A percentile compares a stretch with the other conserved stretches of the same genome.
Evolutionary conservation across 2,113 vertebrate species (phyloP).

Genomic region (Rallus limicola): DNA sequence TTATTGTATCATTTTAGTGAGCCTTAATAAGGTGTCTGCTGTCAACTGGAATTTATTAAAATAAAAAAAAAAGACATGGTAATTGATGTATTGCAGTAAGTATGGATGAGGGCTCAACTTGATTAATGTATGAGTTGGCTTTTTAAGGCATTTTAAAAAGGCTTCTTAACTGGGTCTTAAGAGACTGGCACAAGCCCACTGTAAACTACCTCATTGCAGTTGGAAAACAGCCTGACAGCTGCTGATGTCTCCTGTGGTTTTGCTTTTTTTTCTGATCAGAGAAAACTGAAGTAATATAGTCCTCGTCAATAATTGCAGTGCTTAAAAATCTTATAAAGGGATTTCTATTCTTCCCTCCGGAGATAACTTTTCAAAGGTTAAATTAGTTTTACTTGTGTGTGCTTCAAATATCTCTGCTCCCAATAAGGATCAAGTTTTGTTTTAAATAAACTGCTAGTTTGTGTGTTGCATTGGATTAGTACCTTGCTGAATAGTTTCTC

Average conservation of each 20-base stretch:
- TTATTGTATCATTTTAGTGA: slow-evolving; percentile 85
- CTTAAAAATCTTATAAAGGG: slow-evolving; percentile 86
- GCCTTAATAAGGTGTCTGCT: slow-evolving; percentile 89
- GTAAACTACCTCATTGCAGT: slow-evolving; percentile 82
- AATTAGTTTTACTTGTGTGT: slow-evolving; percentile 83
- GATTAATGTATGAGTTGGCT: slow-evolving; percentile 91
- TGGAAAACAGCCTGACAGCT: slow-evolving; percentile 85
- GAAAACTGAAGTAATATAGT: slow-evolving; percentile 81
- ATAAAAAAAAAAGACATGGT: slow-evolving; percentile 77
- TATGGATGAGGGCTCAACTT: slow-evolving; percentile 82
- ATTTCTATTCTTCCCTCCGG: slow-evolving; percentile 78
- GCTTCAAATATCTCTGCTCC: slow-evolving; percentile 71
- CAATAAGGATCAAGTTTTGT: slow-evolving; percentile 73
- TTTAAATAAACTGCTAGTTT: slow-evolving; percentile 78
- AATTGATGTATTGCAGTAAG: slow-evolving; percentile 90
- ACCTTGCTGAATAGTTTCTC: slow-evolving; percentile 10
- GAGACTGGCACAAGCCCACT: slow-evolving; percentile 80
- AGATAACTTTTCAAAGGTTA: slow-evolving; percentile 84
- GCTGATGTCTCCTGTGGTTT: slow-evolving; percentile 76
- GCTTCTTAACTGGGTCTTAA: slow-evolving; percentile 85
- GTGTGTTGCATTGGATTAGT: slow-evolving; percentile 65
- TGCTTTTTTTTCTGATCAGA: slow-evolving; percentile 77
- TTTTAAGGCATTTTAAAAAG: slow-evolving; percentile 87
- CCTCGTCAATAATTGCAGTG: slow-evolving; percentile 84
- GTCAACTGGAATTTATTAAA: slow-evolving; percentile 88